phyloP scores from a whole-genome alignment of 2,797 vertebrate genomes.

The Syngnathus acus region DNA sequence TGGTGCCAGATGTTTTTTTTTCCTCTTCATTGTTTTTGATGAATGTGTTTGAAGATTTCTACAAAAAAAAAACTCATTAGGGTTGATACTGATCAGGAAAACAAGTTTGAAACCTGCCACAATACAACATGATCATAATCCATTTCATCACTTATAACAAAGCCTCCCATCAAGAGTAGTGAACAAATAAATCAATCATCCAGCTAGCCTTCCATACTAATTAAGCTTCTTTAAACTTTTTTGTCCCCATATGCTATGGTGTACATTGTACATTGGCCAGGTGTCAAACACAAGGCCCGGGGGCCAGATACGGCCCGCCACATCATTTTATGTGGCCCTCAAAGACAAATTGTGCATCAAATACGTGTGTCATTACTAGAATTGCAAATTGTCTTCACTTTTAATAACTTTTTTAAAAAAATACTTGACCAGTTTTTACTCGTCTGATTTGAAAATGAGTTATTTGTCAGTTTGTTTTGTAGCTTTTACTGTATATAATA shows the following conservation, averaged over 20 bases:
- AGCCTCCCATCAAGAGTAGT: not conserved
- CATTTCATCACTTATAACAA: slow-evolving; percentile 5
- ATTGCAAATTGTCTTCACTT: no score
- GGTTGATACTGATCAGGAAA: not conserved
- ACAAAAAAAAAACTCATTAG: slow-evolving; percentile 2
- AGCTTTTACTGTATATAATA: no score
- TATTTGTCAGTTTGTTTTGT: no score
- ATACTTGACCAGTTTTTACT: no score
- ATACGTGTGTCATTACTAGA: no score
- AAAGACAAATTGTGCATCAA: no score
- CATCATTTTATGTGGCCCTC: no score
- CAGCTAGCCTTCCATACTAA: not conserved
- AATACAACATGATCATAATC: not conserved
- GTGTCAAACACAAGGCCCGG: no score
- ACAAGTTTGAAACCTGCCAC: slow-evolving; percentile 1
- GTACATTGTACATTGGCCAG: not conserved
- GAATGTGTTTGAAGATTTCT: not conserved
- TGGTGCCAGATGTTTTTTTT: not conserved
- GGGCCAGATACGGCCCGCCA: no score
- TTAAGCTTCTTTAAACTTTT: not conserved
- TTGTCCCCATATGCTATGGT: not conserved
- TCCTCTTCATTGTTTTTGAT: not conserved
- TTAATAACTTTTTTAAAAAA: no score
- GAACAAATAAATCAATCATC: not conserved
- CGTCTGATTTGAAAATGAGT: no score